These are phyloP conservation scores for Zaprionus lachaisei DNA, from an alignment of 1,140 invertebrate genomes.

Conservation along the genomic window DNA sequence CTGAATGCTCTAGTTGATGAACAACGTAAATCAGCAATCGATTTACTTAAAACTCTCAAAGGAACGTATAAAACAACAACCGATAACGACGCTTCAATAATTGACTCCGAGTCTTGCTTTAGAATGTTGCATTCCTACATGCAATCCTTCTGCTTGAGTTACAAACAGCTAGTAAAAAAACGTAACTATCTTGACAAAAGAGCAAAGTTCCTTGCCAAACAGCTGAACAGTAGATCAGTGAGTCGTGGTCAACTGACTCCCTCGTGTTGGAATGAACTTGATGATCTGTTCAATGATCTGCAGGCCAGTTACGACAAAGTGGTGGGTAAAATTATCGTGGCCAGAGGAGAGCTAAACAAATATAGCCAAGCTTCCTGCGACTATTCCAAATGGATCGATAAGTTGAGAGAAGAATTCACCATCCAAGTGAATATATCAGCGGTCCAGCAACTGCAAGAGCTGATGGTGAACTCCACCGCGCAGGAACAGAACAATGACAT, in stretches of 20 bases:
- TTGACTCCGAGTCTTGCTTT: not conserved
- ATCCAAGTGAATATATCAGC: not conserved
- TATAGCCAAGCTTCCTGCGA: not conserved
- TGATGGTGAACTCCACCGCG: not conserved
- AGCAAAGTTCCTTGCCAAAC: not conserved
- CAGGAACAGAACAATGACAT: not conserved
- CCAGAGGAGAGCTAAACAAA: not conserved
- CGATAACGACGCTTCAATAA: not conserved
- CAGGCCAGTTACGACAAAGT: not conserved
- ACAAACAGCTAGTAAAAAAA: not conserved
- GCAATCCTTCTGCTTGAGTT: not conserved
- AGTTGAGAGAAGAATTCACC: not conserved
- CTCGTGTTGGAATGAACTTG: not conserved
- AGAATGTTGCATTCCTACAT: not conserved
- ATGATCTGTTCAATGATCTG: not conserved
- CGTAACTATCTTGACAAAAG: not conserved
- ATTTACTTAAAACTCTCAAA: not conserved
- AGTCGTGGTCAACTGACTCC: not conserved
- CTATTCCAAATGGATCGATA: not conserved
- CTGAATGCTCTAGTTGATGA: not conserved
- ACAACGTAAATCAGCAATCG: not conserved
- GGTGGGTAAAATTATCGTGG: not conserved
- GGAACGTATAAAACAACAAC: not conserved
- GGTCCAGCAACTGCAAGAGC: not conserved
- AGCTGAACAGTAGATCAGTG: not conserved